Evolutionary conservation across 2,797 vertebrate species (phyloP), one percentile per base, ranked within the genome.

Genomic region (Enteromius unitaeniatus): DNA sequence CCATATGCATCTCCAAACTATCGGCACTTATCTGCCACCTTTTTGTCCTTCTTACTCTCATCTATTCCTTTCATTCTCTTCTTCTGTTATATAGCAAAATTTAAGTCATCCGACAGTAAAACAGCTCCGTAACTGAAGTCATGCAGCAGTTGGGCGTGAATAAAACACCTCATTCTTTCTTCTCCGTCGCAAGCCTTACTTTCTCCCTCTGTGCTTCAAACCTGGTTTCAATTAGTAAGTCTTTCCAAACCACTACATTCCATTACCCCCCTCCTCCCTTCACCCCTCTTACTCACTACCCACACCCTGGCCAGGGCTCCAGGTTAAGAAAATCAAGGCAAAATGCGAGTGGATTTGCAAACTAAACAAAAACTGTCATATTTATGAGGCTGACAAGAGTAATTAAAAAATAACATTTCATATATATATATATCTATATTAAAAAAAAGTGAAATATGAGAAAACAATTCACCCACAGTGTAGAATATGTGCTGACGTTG

Each of bases 201-300:
- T 91, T 86, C 87, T 88, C 80, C 90, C 87, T 83, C 85, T 91
- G 85, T 83, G 89, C 92, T 92, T 92, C 89, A 93, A 94, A 95
- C 93, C 95, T 96, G 95, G 93, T 94, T 95, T 94, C 94, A 96
- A 96, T 96, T 96, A 96, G 94, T 88, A 93, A 94, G 94, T 95
- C 92, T 95, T 95, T 95, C 95, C 95, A 95, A 97, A 96, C 96
- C 95, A 94, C 92, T 92, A 93, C 95, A 95, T 96, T 94, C 91
- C 91, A 94, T 93, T 91, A 92, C 93, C 92, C 94, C 94, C 92
- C 93, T 89, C 91, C 90, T 79, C 88, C 89, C 92, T 87, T 88
- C 89, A 92, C 87, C 90, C 90, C 90, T 89, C 84, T 83, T 87
- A 82, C 88, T 86, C 84, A 74, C 92, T 89, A 91, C 78, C 84